These are phyloP conservation scores for Cantharis flavilabris DNA, from an alignment of 2,888 invertebrate species.

Conservation along the genomic window DNA sequence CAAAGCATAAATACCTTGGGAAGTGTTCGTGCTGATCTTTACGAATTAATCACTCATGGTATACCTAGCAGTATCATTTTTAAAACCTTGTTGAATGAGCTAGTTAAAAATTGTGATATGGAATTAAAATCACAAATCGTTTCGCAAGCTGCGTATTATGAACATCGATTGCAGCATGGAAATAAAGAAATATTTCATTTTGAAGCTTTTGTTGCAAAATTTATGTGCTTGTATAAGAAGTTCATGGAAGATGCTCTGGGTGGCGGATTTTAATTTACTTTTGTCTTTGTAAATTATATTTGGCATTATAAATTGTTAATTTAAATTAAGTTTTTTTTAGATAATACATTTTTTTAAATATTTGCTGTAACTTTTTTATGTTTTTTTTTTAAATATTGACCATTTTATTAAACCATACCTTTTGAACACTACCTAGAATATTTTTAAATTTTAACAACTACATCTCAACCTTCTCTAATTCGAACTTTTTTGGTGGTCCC, in stretches of 20 bases:
- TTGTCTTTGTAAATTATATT: neutral
- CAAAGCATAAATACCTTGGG: conserved; percentile 85
- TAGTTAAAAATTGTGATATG: conserved; percentile 89
- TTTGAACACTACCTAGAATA: too few relatives aligned
- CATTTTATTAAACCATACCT: too few relatives aligned
- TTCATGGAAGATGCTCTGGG: conserved; percentile 77
- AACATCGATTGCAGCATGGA: conserved; percentile 90
- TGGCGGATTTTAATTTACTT: conserved; percentile 57
- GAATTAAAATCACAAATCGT: conserved; percentile 85
- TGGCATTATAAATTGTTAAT: neutral
- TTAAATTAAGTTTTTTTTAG: too few relatives aligned
- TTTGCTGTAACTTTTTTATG: too few relatives aligned
- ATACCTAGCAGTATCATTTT: conserved; percentile 94
- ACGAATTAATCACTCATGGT: conserved; percentile 91
- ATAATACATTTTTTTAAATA: too few relatives aligned
- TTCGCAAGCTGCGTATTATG: conserved; percentile 85
- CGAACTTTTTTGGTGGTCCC: too few relatives aligned
- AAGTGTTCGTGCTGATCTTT: conserved; percentile 84
- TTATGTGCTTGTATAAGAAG: conserved; percentile 92
- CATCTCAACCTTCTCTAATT: too few relatives aligned
- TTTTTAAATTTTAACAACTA: too few relatives aligned
- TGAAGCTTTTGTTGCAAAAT: conserved; percentile 95
- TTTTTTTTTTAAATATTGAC: too few relatives aligned
- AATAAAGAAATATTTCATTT: conserved; percentile 95
- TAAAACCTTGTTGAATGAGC: conserved; percentile 79